Evolutionary conservation across 2,113 vertebrate genomes (phyloP).

Genomic region (Tragelaphus buxtoni): DNA sequence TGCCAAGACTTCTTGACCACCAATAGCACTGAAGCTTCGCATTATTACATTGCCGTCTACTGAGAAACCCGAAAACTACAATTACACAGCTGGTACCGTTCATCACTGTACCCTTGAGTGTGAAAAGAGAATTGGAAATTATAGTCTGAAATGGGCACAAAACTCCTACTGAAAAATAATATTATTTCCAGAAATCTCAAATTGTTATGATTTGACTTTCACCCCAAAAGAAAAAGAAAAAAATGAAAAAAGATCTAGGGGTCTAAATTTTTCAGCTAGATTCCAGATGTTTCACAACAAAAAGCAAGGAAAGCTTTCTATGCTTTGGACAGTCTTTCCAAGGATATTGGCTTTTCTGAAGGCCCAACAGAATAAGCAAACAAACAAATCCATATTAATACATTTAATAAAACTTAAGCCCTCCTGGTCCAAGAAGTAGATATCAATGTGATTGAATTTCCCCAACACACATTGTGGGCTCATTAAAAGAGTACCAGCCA

Average conservation of each 20-base stretch:
- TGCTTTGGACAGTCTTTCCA: not conserved
- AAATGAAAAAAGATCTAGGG: not conserved
- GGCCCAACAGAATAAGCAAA: not conserved
- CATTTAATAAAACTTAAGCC: not conserved
- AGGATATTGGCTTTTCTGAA: not conserved
- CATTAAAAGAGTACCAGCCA: not conserved
- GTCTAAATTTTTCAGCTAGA: conserved; percentile 23
- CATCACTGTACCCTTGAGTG: conserved; percentile 16
- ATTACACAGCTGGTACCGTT: conserved; percentile 34
- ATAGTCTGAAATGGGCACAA: conserved; percentile 42
- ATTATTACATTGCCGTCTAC: not conserved
- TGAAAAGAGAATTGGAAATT: conserved; percentile 57
- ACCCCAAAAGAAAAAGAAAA: not conserved
- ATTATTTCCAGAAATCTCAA: conserved; percentile 60
- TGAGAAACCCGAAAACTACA: not conserved
- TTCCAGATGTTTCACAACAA: conserved; percentile 38
- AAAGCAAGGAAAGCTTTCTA: not conserved
- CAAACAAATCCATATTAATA: not conserved
- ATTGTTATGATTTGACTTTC: conserved; percentile 58
- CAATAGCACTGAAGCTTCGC: not conserved
- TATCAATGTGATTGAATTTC: not conserved
- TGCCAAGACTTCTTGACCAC: not conserved
- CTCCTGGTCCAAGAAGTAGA: not conserved
- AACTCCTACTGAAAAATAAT: conserved; percentile 54
- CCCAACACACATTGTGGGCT: not conserved